Evolutionary conservation across 2,797 vertebrate species (phyloP).

Genomic region (Phrynocephalus vlangalii): DNA sequence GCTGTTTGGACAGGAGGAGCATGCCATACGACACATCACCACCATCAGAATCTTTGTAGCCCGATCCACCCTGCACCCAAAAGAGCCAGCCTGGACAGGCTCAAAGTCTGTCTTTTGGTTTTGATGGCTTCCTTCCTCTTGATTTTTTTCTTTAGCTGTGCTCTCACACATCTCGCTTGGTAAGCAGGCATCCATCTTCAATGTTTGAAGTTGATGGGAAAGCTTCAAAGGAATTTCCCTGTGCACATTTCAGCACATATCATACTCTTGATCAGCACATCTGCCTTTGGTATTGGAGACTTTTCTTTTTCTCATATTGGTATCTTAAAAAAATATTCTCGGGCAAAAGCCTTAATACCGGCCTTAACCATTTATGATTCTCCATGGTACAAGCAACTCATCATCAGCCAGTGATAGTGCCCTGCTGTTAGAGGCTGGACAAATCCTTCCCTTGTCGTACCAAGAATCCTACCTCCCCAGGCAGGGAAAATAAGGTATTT

Average conservation of each 20-base stretch:
- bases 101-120: too few relatives aligned
- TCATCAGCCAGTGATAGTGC: not conserved
- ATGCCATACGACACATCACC: too few relatives aligned
- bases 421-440: not conserved
- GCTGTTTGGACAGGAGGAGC: too few relatives aligned
- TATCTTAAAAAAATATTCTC: not conserved
- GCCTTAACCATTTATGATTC: not conserved
- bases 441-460: not conserved
- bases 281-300: not conserved
- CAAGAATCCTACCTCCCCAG: not conserved
- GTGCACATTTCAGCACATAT: not conserved
- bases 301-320: not conserved
- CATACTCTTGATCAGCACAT: not conserved
- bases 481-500: slow-evolving; percentile 22
- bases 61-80: too few relatives aligned
- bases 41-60: too few relatives aligned
- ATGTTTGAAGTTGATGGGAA: not conserved
- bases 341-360: not conserved
- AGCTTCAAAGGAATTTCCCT: not conserved
- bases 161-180: not conserved
- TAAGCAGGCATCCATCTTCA: not conserved
- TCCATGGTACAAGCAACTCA: not conserved
- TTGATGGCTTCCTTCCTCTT: too few relatives aligned
- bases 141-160: not conserved
- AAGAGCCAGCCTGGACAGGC: too few relatives aligned